Evolutionary conservation across 2,797 vertebrate genomes (phyloP).

Genomic region (Fistularia tabacaria): DNA sequence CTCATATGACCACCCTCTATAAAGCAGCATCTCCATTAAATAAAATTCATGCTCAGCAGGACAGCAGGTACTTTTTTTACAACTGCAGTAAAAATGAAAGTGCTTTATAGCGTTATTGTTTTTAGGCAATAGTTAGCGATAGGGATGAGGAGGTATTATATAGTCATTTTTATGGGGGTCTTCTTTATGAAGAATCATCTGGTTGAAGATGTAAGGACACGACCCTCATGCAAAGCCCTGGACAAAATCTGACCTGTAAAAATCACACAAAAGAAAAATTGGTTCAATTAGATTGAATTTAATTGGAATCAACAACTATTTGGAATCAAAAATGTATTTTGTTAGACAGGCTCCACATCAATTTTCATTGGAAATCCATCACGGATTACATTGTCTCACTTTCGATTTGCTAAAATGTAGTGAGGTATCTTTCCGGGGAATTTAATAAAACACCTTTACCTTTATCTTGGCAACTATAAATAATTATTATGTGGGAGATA

Average conservation of each 20-base stretch:
- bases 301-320: background rate
- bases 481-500: conserved; percentile 8
- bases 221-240: conserved; percentile 71
- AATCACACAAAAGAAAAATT: background rate
- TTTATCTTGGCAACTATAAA: background rate
- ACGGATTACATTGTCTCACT: background rate
- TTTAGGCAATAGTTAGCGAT: conserved; percentile 66
- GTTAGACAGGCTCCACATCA: background rate
- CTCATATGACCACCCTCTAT: conserved; percentile 71
- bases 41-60: conserved; percentile 62
- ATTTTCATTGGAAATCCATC: conserved; percentile 1
- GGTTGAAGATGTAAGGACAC: conserved; percentile 50
- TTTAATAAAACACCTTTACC: background rate
- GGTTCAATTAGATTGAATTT: background rate
- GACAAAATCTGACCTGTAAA: conserved; percentile 26
- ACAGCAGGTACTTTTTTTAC: conserved; percentile 65
- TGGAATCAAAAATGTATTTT: no score
- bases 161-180: conserved; percentile 71
- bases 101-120: conserved; percentile 78
- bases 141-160: conserved; percentile 71
- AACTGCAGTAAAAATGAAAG: conserved; percentile 73
- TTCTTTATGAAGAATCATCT: conserved; percentile 67
- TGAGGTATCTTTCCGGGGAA: background rate
- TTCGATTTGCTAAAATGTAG: background rate
- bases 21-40: conserved; percentile 72